Evolutionary conservation across 2,113 vertebrate species (phyloP).

Genomic region (Cervus canadensis): DNA sequence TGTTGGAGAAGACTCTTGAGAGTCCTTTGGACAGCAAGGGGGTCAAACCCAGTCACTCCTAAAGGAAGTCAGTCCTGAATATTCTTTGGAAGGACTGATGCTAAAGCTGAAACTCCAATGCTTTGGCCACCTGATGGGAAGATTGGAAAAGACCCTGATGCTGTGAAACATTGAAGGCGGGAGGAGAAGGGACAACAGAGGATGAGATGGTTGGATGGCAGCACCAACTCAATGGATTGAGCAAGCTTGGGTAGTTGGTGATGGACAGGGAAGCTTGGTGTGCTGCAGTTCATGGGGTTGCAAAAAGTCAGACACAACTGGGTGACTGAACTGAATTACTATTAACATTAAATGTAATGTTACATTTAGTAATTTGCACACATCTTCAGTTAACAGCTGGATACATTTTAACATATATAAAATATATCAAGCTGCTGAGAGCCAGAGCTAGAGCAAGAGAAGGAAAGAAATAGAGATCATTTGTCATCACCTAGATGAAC

Average conservation of each 20-base stretch:
- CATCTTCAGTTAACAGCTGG: not conserved
- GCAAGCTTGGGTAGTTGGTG: not conserved
- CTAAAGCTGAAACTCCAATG: not conserved
- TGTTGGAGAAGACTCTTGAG: not conserved
- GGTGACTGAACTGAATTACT: not conserved
- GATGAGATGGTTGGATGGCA: not conserved
- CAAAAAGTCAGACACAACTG: too few relatives aligned
- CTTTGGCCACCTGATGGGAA: not conserved
- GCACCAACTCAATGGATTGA: not conserved
- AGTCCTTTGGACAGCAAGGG: not conserved
- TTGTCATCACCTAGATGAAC: not conserved
- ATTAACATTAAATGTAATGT: not conserved
- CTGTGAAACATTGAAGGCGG: not conserved
- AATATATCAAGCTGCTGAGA: not conserved
- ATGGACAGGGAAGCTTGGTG: not conserved
- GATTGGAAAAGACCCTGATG: not conserved
- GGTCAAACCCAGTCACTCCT: not conserved
- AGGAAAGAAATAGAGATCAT: not conserved
- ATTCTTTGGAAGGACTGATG: not conserved
- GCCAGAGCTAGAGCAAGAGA: not conserved
- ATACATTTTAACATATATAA: not conserved
- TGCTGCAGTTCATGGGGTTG: not conserved
- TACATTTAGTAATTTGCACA: not conserved
- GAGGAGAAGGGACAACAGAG: not conserved
- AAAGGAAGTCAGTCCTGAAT: not conserved